phyloP scores from a whole-genome alignment of 2,113 vertebrate genomes.

The Alaudala cheleensis region DNA sequence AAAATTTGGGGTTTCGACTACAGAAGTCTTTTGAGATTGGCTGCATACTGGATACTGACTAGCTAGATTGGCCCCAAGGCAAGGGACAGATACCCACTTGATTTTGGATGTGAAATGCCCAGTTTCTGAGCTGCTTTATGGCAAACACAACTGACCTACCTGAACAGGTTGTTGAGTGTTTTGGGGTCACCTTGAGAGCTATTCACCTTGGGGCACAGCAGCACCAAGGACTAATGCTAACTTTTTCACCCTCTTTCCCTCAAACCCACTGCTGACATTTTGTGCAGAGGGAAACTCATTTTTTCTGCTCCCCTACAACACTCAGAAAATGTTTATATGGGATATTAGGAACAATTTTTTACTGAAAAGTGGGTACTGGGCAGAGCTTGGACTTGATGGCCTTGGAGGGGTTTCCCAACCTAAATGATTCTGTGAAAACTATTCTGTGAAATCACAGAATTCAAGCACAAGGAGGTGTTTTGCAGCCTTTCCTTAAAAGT shows the following conservation, averaged over 20 bases:
- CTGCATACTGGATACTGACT: too few species aligned
- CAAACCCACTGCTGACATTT: not conserved
- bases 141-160: too few species aligned
- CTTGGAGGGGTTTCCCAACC: accelerated
- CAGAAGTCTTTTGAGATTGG: not conserved
- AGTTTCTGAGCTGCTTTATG: not conserved
- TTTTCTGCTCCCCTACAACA: not conserved
- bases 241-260: too few species aligned
- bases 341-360: not conserved
- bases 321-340: not conserved
- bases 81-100: accelerated
- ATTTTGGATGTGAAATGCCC: not conserved
- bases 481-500: not conserved
- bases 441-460: not conserved
- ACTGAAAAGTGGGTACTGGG: accelerated
- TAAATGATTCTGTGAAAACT: not conserved
- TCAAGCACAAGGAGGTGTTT: not conserved
- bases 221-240: not conserved
- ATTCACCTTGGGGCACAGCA: not conserved
- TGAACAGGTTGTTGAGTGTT: not conserved
- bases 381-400: accelerated
- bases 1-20: not conserved
- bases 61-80: not conserved
- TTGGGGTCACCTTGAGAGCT: not conserved
- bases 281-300: not conserved